These are phyloP conservation scores for Drosophila ananassae DNA, from an alignment of 1,140 invertebrate genomes.

Conservation along the genomic window DNA sequence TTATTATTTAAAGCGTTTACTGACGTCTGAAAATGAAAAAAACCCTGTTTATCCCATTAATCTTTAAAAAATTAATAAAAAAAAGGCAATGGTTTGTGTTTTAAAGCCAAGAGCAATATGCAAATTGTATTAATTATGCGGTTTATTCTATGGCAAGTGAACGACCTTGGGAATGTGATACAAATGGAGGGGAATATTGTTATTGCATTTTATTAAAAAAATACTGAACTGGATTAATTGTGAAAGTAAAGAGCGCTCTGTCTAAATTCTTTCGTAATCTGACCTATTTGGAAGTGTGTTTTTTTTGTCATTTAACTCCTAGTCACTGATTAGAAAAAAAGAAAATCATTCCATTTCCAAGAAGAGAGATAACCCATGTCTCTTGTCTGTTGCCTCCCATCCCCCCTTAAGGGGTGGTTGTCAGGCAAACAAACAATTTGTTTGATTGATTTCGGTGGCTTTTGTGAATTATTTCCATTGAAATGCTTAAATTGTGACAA, in stretches of 20 bases:
- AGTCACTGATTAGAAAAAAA: too few species aligned
- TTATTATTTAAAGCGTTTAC: too few species aligned
- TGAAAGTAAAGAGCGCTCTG: not conserved
- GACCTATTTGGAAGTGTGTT: not conserved
- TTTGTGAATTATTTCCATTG: slow-evolving; percentile 21
- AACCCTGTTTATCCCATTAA: too few species aligned
- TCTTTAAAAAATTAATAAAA: too few species aligned
- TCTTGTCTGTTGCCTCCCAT: too few species aligned
- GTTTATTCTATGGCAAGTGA: slow-evolving; percentile 17
- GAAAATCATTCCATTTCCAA: too few species aligned
- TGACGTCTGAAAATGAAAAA: too few species aligned
- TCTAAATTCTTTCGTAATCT: not conserved
- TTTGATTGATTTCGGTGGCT: slow-evolving; percentile 65
- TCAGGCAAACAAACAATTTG: slow-evolving; percentile 26
- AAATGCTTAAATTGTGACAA: slow-evolving; percentile 52
- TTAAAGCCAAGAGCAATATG: slow-evolving; percentile 13
- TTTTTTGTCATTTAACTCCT: too few species aligned
- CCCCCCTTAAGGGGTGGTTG: not conserved
- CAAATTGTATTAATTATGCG: slow-evolving; percentile 26
- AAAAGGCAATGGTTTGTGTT: not conserved
- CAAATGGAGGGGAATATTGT: slow-evolving; percentile 8
- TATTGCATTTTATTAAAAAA: not conserved
- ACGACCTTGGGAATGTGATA: slow-evolving; percentile 26
- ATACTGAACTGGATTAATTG: not conserved
- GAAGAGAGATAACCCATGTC: not conserved